These are phyloP conservation scores for Sminthurides bifidus DNA, from an alignment of 1,140 invertebrate genomes.

Conservation along the genomic window DNA sequence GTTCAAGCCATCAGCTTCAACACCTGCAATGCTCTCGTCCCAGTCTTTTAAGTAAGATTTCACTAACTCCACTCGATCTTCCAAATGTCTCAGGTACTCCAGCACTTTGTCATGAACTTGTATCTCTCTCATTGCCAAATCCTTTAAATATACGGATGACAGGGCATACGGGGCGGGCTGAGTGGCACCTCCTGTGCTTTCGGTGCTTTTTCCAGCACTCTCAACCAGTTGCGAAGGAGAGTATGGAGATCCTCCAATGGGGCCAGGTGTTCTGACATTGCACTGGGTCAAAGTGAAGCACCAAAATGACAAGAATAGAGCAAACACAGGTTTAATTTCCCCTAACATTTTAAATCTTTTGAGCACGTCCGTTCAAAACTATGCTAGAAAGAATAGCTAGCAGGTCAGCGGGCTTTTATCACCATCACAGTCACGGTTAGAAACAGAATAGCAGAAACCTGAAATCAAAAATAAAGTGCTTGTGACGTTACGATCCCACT, in stretches of 20 bases:
- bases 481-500: no score
- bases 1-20: no score
- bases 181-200: neutral
- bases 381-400: no score
- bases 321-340: no score
- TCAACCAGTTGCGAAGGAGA: neutral
- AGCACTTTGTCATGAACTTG: conserved; percentile 10
- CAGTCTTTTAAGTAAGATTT: conserved; percentile 23
- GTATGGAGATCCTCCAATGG: conserved; percentile 5
- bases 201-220: neutral
- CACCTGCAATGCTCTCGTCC: conserved; percentile 22
- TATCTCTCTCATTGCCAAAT: conserved; percentile 20
- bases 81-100: neutral
- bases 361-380: no score
- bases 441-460: no score
- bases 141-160: conserved; percentile 24
- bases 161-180: conserved; percentile 24
- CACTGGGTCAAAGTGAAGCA: neutral
- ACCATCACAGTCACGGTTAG: no score
- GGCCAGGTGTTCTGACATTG: neutral
- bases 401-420: no score
- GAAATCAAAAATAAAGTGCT: no score
- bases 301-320: neutral
- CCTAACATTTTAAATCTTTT: no score
- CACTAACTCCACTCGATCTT: neutral